These are phyloP conservation scores for Caenorhabditis virilis DNA, from an alignment of 2,888 invertebrate genomes.

Conservation along the genomic window DNA sequence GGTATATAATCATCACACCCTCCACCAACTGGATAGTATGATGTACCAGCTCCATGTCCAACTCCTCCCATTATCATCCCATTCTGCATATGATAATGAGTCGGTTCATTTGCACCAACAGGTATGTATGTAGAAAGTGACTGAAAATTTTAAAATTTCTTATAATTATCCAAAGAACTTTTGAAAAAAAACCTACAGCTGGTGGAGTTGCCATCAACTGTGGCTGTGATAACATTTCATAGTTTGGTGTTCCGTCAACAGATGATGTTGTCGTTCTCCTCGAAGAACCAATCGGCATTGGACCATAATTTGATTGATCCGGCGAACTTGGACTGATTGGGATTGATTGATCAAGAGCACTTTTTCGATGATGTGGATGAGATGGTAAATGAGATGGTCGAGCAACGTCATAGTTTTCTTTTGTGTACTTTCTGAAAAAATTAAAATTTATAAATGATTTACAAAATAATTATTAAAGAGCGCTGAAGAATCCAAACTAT, in stretches of 20 bases:
- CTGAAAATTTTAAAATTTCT: too few relatives aligned
- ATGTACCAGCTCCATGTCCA: not conserved
- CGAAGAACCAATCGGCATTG: conserved; percentile 9
- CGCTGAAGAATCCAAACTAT: too few relatives aligned
- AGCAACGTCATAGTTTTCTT: conserved; percentile 16
- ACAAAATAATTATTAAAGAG: too few relatives aligned
- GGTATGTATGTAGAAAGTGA: conserved; percentile 20
- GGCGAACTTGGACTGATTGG: conserved; percentile 25
- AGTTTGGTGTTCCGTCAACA: not conserved
- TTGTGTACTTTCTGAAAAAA: conserved; percentile 25
- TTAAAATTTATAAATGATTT: too few relatives aligned
- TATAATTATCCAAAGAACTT: too few relatives aligned
- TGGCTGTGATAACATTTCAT: not conserved
- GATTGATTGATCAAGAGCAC: conserved; percentile 27
- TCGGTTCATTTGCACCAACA: conserved; percentile 14
- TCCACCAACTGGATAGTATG: conserved; percentile 30
- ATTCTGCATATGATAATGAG: conserved; percentile 22
- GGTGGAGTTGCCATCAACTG: too few relatives aligned
- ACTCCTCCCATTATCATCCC: conserved; percentile 12
- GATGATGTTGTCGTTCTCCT: conserved; percentile 12
- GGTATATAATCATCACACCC: conserved; percentile 31
- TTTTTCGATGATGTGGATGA: conserved; percentile 18
- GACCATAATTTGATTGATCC: conserved; percentile 1
- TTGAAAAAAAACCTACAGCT: too few relatives aligned
- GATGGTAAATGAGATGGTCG: conserved; percentile 20